Evolutionary conservation across 2,888 invertebrate genomes (phyloP).

Genomic region (Nipponacmea schrenckii): DNA sequence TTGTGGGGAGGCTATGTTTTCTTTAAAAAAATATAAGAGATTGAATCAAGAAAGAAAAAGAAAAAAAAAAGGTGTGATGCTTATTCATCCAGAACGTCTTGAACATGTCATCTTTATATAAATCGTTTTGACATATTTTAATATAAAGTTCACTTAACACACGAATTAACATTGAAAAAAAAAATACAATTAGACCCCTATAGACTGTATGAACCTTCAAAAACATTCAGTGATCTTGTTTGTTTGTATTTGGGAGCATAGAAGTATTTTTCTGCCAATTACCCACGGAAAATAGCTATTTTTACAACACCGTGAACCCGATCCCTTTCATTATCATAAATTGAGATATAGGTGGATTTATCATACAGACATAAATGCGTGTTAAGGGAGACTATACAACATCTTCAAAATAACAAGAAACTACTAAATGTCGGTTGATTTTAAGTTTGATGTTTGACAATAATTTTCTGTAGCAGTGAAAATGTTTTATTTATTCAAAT

Average conservation of each 20-base stretch:
- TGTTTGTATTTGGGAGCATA: not conserved
- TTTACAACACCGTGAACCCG: not conserved
- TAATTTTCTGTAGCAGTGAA: no score
- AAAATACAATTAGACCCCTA: not conserved
- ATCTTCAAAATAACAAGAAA: no score
- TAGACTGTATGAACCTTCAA: not conserved
- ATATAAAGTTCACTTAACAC: not conserved
- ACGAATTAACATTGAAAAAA: not conserved
- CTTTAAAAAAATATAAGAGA: no score
- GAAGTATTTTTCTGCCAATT: constrained; percentile 7
- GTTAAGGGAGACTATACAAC: no score
- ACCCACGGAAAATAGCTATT: not conserved
- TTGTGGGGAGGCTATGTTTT: no score
- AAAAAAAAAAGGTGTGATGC: not conserved
- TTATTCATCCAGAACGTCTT: not conserved
- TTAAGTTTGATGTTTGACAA: no score
- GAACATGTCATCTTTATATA: not conserved
- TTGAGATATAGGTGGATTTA: no score
- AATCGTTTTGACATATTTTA: constrained; percentile 3
- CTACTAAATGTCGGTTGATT: no score
- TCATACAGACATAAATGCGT: no score
- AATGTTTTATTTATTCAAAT: no score
- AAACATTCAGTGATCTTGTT: not conserved
- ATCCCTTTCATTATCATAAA: no score
- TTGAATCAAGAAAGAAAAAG: no score